Conservation (phyloP, 2,797 vertebrate genomes). For the Sebastes taczanowskii region DNA sequence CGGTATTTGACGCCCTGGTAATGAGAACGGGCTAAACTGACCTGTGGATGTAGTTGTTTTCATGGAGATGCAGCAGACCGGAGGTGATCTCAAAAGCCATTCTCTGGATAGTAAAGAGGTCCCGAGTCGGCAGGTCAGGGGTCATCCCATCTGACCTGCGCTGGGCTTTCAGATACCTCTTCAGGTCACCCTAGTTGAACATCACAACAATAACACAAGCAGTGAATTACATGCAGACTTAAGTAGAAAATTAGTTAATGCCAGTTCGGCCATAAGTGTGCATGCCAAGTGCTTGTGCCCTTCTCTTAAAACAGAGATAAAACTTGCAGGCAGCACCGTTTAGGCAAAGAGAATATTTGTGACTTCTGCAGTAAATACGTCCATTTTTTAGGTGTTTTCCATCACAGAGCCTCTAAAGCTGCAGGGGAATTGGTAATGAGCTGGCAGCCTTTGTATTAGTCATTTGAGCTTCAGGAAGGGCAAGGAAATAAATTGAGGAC, state of each 20-base stretch:
- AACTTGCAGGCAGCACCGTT: constrained; percentile 3
- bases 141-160: constrained; percentile 91
- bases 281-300: neutral
- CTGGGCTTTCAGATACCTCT: constrained; percentile 92
- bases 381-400: constrained; percentile 41
- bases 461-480: constrained; percentile 35
- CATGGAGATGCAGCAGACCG: constrained; percentile 91
- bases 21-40: constrained; percentile 32
- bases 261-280: neutral
- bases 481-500: constrained; percentile 40
- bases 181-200: constrained; percentile 88
- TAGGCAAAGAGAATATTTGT: constrained; percentile 10
- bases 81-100: constrained; percentile 95
- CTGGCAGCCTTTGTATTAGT: constrained; percentile 44
- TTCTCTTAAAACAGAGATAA: constrained; percentile 25
- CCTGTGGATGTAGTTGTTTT: constrained; percentile 96
- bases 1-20: no score
- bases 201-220: constrained; percentile 24
- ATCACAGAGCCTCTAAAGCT: constrained; percentile 33
- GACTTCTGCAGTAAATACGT: constrained; percentile 42
- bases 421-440: constrained; percentile 52
- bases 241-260: neutral
- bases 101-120: constrained; percentile 90
- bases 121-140: constrained; percentile 89
- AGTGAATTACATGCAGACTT: neutral